Evolutionary conservation across 2,113 vertebrate genomes (phyloP).

Genomic region (Mus spicilegus): DNA sequence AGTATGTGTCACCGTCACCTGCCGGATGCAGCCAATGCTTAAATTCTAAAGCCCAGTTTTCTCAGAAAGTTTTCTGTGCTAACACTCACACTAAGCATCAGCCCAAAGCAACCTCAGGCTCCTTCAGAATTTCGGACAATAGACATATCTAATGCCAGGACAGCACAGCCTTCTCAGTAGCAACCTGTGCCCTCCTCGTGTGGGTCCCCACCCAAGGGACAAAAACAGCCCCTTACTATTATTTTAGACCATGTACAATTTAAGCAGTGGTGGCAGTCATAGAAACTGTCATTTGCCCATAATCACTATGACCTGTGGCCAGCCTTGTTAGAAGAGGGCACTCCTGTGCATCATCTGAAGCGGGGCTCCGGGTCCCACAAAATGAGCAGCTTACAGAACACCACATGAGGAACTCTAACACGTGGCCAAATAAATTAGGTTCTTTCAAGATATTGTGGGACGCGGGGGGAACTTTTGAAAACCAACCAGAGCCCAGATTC

Average conservation of each 20-base stretch:
- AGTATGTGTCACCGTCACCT: background rate
- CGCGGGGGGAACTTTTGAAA: background rate
- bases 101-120: background rate
- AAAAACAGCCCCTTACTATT: conserved; percentile 33
- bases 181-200: fast-evolving
- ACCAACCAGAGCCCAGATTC: conserved; percentile 63
- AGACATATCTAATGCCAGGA: fast-evolving
- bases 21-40: background rate
- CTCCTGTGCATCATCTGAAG: conserved; percentile 73
- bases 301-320: conserved; percentile 77
- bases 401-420: conserved; percentile 77
- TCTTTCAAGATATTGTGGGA: background rate
- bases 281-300: conserved; percentile 50
- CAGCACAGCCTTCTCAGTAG: fast-evolving
- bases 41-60: background rate
- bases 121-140: background rate
- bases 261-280: conserved; percentile 35
- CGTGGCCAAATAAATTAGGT: conserved; percentile 69
- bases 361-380: conserved; percentile 68
- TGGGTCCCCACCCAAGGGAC: background rate
- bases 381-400: conserved; percentile 78
- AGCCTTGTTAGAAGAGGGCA: conserved; percentile 71
- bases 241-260: conserved; percentile 43
- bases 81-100: background rate
- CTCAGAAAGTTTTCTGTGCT: background rate